Evolutionary conservation across 2,888 invertebrate genomes (phyloP).

Genomic region (Hartigia nigra): DNA sequence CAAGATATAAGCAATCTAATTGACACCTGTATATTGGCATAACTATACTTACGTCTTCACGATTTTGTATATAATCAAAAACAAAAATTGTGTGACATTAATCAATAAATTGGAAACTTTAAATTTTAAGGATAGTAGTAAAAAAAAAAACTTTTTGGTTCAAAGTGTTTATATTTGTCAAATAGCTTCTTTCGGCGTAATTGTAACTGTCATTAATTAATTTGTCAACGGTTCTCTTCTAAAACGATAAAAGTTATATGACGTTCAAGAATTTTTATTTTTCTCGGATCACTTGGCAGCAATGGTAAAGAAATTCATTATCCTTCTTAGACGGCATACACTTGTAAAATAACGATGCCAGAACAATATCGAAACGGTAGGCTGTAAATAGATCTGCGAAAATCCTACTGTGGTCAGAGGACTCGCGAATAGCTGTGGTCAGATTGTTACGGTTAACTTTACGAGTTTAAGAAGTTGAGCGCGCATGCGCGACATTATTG

Average conservation of each 20-base stretch:
- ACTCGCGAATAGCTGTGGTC: conserved; percentile 29
- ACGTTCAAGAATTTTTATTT: not conserved
- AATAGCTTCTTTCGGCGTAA: not conserved
- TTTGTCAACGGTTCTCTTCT: not conserved
- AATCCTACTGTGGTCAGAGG: not conserved
- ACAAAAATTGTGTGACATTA: not conserved
- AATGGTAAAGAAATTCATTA: not conserved
- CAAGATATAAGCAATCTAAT: not conserved
- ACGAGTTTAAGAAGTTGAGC: conserved; percentile 54
- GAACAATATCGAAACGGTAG: not conserved
- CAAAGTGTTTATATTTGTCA: not conserved
- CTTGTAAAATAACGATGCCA: not conserved
- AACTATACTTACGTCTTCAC: not conserved
- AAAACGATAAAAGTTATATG: not conserved
- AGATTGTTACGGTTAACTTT: conserved; percentile 47
- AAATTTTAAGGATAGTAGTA: too few species aligned
- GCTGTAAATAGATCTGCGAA: not conserved
- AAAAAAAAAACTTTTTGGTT: not conserved
- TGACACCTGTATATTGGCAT: not conserved
- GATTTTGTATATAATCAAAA: not conserved
- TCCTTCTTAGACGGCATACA: not conserved
- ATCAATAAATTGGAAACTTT: not conserved
- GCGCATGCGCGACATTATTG: conserved; percentile 66
- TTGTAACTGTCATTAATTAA: not conserved
- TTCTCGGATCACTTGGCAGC: not conserved